Base-by-base conservation (phyloP, 2,113 vertebrate genomes). In the Hipposideros armiger region DNA sequence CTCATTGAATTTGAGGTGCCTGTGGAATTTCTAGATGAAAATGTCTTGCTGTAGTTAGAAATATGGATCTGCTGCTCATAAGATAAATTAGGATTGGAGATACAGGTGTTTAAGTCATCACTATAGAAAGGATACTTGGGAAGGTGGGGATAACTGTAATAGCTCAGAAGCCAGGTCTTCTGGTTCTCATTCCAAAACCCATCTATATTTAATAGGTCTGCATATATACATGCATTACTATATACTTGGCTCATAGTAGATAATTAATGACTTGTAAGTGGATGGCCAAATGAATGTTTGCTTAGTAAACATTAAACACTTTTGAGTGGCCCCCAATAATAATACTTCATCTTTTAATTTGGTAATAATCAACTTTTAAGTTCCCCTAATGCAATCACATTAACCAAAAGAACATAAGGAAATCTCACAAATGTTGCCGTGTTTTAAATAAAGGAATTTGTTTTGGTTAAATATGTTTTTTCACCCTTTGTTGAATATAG, bases 401-500 rank as follows among this genome's bases (percentile, higher is more conserved):
- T 92, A 77, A 64, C 22, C 13, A n/a, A 87, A 82, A 78, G 52
- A 95, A 64, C 42, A 69, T 58, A 72, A 82, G 28, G 4, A 84
- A 93, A 82, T 93, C 14, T 83, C 40, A 47, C 54, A 82, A 90
- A 24, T 67, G 17, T 16, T 87, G 7, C 17, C 80, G 2, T 94
- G 11, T 77, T 93, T 82, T 74, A 83, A 93, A 74, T 91, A 77
- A 96, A 67, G 22, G 77, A 76, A 91, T 16, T 47, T 50, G 82
- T 73, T 96, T 95, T 81, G 14, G 19, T 77, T 91, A 74, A 3
- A 64, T 45, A 8, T 89, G 14, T 58, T 95, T 81, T 82, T 95
- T 40, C 3, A 85, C 58, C 13, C 22, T 96, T 94, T 93, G 62
- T 62, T 67, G 20, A 87, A 96, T 94, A 66, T 78, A 95, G 93